These are phyloP conservation scores for Isurus oxyrinchus DNA, from an alignment of 2,113 vertebrate genomes.

Conservation along the genomic window DNA sequence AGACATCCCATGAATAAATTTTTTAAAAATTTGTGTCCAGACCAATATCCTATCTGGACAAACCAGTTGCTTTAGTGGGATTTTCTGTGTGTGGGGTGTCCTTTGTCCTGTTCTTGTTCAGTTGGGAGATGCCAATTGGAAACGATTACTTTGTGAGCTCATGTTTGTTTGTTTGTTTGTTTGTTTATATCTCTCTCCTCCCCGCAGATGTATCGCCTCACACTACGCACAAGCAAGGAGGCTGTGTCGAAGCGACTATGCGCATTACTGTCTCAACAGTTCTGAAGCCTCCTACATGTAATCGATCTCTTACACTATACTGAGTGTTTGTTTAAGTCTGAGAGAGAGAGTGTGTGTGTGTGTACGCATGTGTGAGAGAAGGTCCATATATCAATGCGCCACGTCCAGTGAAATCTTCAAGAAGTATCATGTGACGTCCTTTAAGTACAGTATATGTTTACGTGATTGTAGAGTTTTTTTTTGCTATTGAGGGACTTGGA, in stretches of 20 bases:
- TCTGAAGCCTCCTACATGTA: slow-evolving; percentile 48
- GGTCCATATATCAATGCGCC: neutral
- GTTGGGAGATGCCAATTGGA: neutral
- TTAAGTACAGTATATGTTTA: slow-evolving; percentile 26
- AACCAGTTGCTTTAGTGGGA: neutral
- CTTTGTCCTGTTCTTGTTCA: neutral
- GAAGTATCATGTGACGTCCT: slow-evolving; percentile 32
- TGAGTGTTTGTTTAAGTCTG: neutral
- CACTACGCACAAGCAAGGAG: slow-evolving; percentile 86
- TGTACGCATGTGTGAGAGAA: slow-evolving; percentile 38
- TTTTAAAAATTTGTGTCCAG: no score
- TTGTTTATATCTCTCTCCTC: neutral
- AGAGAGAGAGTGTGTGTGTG: slow-evolving; percentile 34
- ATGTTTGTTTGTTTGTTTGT: neutral
- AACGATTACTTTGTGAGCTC: neutral
- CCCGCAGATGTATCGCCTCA: slow-evolving; percentile 81
- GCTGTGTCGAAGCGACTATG: slow-evolving; percentile 75
- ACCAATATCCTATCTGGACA: neutral
- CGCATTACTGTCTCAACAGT: slow-evolving; percentile 77
- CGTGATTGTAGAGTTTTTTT: slow-evolving; percentile 30
- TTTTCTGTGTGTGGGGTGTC: neutral
- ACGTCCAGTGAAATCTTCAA: slow-evolving; percentile 31
- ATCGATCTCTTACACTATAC: slow-evolving; percentile 26
- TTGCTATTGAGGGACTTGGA: neutral
- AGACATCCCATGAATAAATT: no score